phyloP scores from a whole-genome alignment of 1,140 invertebrate genomes.

The Drosophila serrata region DNA sequence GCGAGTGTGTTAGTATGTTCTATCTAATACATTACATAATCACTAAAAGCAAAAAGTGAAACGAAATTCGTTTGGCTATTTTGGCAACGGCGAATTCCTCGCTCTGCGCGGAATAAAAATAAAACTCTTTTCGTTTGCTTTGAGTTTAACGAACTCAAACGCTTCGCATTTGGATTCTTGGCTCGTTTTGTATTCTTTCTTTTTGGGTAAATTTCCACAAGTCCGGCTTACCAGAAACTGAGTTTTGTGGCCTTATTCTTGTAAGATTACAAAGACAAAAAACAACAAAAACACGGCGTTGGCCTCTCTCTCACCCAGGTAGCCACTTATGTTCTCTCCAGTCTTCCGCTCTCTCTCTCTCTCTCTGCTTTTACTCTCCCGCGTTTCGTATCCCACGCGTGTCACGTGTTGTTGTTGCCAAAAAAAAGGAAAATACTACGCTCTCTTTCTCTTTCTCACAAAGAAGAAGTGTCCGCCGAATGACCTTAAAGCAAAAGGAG shows the following conservation, averaged over 20 bases:
- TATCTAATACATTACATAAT: constrained; percentile 69
- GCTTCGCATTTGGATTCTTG: constrained; percentile 10
- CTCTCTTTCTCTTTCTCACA: constrained; percentile 22
- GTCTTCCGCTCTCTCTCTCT: constrained; percentile 24
- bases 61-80: constrained; percentile 67
- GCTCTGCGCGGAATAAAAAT: constrained; percentile 54
- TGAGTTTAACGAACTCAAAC: constrained; percentile 65
- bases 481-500: constrained; percentile 66
- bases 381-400: constrained; percentile 40
- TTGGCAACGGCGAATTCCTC: constrained; percentile 63
- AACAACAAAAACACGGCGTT: constrained; percentile 27
- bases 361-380: constrained; percentile 10
- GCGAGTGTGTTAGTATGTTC: constrained; percentile 10
- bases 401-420: constrained; percentile 62
- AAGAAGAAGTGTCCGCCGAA: constrained; percentile 70
- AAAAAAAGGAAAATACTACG: constrained; percentile 29
- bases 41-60: constrained; percentile 2
- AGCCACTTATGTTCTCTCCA: constrained; percentile 20
- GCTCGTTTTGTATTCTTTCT: constrained; percentile 9
- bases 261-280: constrained; percentile 65
- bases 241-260: constrained; percentile 57
- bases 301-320: constrained; percentile 29
- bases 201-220: constrained; percentile 64
- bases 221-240: constrained; percentile 52
- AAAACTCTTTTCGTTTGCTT: constrained; percentile 40